Evolutionary conservation across 2,113 vertebrate genomes (phyloP), one percentile per base, ranked within the genome.

Genomic region (Sinocyclocheilus grahami): DNA sequence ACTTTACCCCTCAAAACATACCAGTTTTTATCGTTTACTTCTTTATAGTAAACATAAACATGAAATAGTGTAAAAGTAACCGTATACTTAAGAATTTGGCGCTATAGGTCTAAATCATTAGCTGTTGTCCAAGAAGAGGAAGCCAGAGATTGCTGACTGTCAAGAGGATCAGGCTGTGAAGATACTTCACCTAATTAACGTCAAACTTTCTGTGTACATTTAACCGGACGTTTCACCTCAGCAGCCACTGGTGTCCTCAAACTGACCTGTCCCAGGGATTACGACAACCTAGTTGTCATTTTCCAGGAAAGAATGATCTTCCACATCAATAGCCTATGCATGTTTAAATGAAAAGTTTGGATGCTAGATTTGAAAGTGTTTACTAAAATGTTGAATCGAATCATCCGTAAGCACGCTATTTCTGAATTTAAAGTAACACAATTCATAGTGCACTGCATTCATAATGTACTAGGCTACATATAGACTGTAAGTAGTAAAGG

Each of bases 71-170:
- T 71, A 20, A 4, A 20, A 71, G 3, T 1, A 37, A 71, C 20
- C 0, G 67, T 20, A 33, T 3, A 37, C 7, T 18, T 30, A 37
- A 37, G 3, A 71, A 18, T 71, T 4, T 37, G 1, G 7, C 7
- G 24, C 24, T 69, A 33, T 69, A 14, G 11, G 42, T 42, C 3
- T 48, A 48, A 48, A 76, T 14, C 9, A 48, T 7, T 16, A 77
- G 12, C 10, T 77, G 72, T 48, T 24, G 48, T 53, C 12, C 27
- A 6, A 10, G 20, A 51, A 16, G 1, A 79, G 33, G 63, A 86
- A 42, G 53, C 24, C n/a, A 60, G 10, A 86, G 16, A 86, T 48
- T 81, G 77, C 63, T 80, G 84, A 60, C 84, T 80, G 84, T 72
- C 84, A 81, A 81, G 53, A 79, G 65, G 69, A 85, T 87, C 71